A percentile compares a stretch with the other conserved stretches of the same genome.
phyloP scores from a whole-genome alignment of 1,140 invertebrate genomes.

The Tetranychus urticae region DNA sequence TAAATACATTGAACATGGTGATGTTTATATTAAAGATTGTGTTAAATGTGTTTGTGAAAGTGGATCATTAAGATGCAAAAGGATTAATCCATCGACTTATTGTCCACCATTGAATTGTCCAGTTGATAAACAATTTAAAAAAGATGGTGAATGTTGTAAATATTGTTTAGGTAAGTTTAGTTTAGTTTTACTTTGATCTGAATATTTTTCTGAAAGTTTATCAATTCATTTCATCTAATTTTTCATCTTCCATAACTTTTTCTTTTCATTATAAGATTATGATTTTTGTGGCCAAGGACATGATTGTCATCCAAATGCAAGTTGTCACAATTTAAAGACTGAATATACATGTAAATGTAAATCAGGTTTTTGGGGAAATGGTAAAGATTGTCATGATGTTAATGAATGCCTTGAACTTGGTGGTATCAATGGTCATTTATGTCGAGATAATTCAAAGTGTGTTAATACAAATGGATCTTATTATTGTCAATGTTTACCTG shows the following conservation, averaged over 20 bases:
- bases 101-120: conserved; percentile 61
- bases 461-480: conserved; percentile 63
- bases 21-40: conserved; percentile 34
- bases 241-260: too few species aligned
- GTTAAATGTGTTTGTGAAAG: conserved; percentile 29
- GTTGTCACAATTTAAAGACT: conserved; percentile 57
- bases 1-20: conserved; percentile 55
- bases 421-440: conserved; percentile 33
- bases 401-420: conserved; percentile 44
- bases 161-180: conserved; percentile 49
- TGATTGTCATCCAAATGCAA: conserved; percentile 50
- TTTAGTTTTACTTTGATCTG: neutral
- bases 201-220: too few species aligned
- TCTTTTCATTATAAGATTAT: conserved; percentile 31
- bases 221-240: too few species aligned
- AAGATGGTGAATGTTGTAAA: conserved; percentile 64
- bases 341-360: conserved; percentile 59
- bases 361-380: conserved; percentile 53
- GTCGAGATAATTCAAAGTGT: conserved; percentile 52
- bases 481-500: conserved; percentile 49
- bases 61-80: conserved; percentile 49
- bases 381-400: conserved; percentile 50
- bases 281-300: conserved; percentile 64
- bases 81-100: conserved; percentile 39
- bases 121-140: conserved; percentile 42